Base-by-base conservation (phyloP, 2,888 invertebrate genomes). In the Cacoxenus indagator region DNA sequence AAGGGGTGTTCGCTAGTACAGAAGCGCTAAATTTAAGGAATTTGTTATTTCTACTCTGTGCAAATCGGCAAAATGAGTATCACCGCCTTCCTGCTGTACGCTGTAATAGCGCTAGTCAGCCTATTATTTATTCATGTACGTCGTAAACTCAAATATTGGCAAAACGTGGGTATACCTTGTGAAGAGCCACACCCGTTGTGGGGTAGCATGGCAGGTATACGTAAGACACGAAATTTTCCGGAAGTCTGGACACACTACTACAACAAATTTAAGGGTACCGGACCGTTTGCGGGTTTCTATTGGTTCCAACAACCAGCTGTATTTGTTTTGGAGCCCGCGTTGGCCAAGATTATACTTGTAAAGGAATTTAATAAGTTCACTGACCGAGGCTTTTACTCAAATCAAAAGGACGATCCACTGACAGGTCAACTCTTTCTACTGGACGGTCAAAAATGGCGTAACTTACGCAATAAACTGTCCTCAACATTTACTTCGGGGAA, bases 361-460 rank as follows among this genome's bases (percentile, higher is more conserved):
- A 84, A 78, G 54, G 87, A 87, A 37, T 87, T 87, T 6, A 76
- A 74, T 29, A 76, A 84, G 11, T 87, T 87, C 19, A 79, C 78
- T 46, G 80, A 84, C 62, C 84, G 86, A 0, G 85, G 83, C 0
- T 8, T 84, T 11, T 86, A 80, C 67, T 69, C 74, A 26, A 86
- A 87, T 54, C 84, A 82, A 67, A 61, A 73, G 4, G 81, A 82
- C 22, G 89, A 89, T 75, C 88, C 88, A 0, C 71, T 89, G 0
- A 80, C 84, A 0, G 86, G 78, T 0, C 82, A 87, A 72, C 51
- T 89, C 14, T 85, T 89, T 64, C 80, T 76, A 54, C 76, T 88
- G 70, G 88, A 88, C 66, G 87, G 85, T 3, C 76, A 75, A 2
- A 84, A 83, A 67, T 89, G 89, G 89, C 84, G 84, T 43, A 80